Conservation (phyloP, 2,797 vertebrate genomes). For the Microcaecilia unicolor region DNA sequence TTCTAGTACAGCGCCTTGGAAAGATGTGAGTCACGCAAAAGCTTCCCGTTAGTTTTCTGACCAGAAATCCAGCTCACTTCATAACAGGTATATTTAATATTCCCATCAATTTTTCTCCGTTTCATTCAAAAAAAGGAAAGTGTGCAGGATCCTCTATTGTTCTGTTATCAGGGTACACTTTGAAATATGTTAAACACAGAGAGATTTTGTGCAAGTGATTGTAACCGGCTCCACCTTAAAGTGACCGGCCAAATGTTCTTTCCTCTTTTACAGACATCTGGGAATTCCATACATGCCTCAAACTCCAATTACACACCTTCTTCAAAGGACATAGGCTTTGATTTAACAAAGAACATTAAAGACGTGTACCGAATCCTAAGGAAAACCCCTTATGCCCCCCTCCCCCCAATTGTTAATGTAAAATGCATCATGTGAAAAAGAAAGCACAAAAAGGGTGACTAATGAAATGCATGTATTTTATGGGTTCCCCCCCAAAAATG, state of each 20-base stretch:
- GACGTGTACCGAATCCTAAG: conserved; percentile 52
- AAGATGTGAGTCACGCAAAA: too few relatives aligned
- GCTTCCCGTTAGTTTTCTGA: too few relatives aligned
- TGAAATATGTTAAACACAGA: conserved; percentile 31
- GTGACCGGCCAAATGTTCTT: conserved; percentile 78
- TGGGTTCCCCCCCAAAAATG: too few relatives aligned
- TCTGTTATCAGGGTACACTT: conserved; percentile 11
- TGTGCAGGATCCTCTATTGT: too few relatives aligned
- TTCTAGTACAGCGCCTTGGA: too few relatives aligned
- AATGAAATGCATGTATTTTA: too few relatives aligned
- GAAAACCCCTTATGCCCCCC: too few relatives aligned
- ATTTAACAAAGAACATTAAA: conserved; percentile 66
- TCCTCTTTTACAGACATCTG: conserved; percentile 94
- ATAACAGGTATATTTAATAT: too few relatives aligned
- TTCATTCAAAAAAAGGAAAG: too few relatives aligned
- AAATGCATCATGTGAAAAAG: conserved; percentile 32
- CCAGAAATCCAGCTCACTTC: too few relatives aligned
- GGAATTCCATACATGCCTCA: conserved; percentile 92
- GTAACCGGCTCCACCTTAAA: conserved; percentile 74
- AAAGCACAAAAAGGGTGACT: too few relatives aligned
- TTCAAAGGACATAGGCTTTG: conserved; percentile 82
- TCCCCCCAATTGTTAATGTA: conserved; percentile 46
- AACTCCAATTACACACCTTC: conserved; percentile 93
- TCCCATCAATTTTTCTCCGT: too few relatives aligned
- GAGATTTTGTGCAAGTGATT: conserved; percentile 47